Evolutionary conservation across 1,140 invertebrate species (phyloP), one percentile per base, ranked within the genome.

Genomic region (Yoshiicerus persimilis): DNA sequence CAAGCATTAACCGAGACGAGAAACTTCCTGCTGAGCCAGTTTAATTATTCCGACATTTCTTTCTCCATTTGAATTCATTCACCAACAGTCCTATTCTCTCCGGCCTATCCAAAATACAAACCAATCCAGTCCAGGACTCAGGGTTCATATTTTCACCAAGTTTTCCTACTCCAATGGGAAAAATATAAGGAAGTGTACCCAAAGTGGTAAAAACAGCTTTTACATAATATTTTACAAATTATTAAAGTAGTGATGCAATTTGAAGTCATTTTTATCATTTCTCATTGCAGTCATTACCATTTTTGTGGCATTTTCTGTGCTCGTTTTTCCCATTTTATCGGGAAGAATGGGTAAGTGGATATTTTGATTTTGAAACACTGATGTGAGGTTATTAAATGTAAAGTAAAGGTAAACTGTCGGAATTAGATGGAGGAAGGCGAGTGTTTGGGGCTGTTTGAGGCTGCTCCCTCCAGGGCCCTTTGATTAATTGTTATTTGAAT

Each of bases 401-500:
- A 36, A 80, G 16, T 38, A 80, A 80, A 80, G 32, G 16, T 80
- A 80, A 80, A 80, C 34, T 36, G 75, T 4, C 13, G 32, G 32
- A 11, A 80, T 80, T 80, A 80, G 66, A 70, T 13, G 10, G 66
- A 32, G 30, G 9, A 30, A 70, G 66, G 27, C 27, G 27, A 70
- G 75, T 32, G 32, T 80, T 80, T 27, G 64, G 3, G 30, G 27
- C 30, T 4, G 75, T 80, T 80, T 80, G 75, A 80, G 75, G 75
- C 23, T 80, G 75, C 34, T 36, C 75, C 32, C 75, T 80, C 75
- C 75, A 80, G 75, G 75, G 75, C 75, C 38, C 75, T 20, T 34
- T 80, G 75, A 80, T 80, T 80, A 80, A 80, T 80, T 80, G 75
- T 80, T 80, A 80, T 80, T 80, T 80, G 32, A 80, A 80, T 80